These are phyloP conservation scores for Crioceris asparagi DNA, from an alignment of 2,888 invertebrate genomes.

Conservation along the genomic window DNA sequence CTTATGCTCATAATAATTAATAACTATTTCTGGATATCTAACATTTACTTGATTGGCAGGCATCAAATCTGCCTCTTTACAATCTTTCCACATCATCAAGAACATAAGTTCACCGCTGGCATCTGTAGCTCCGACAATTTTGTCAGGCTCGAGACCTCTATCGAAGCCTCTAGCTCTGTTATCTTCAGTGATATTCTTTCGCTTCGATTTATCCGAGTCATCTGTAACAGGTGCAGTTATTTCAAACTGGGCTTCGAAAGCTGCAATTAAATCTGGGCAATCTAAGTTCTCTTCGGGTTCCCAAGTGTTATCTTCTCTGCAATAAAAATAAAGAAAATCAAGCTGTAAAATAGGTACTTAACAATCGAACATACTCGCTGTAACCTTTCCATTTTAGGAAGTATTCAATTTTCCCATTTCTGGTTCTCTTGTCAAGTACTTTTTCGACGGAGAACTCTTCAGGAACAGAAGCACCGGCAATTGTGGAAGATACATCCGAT, in stretches of 20 bases:
- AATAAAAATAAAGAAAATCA: slow-evolving; percentile 12
- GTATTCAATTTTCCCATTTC: slow-evolving; percentile 60
- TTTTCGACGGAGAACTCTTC: slow-evolving; percentile 70
- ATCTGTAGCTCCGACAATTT: slow-evolving; percentile 83
- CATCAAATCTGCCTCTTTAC: slow-evolving; percentile 55
- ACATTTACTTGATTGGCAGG: slow-evolving; percentile 49
- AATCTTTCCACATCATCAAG: slow-evolving; percentile 75
- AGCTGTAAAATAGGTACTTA: slow-evolving; percentile 1
- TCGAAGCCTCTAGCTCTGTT: slow-evolving; percentile 60
- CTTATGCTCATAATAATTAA: slow-evolving; percentile 51
- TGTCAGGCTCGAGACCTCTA: slow-evolving; percentile 67
- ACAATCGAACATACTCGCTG: slow-evolving; percentile 42
- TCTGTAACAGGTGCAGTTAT: slow-evolving; percentile 20
- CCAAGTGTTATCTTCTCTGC: slow-evolving; percentile 62
- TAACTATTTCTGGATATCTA: slow-evolving; percentile 51
- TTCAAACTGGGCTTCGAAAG: slow-evolving; percentile 30
- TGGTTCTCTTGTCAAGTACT: slow-evolving; percentile 55
- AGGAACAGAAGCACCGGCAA: slow-evolving; percentile 14
- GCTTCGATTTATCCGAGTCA: slow-evolving; percentile 28
- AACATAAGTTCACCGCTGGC: slow-evolving; percentile 82
- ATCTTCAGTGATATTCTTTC: slow-evolving; percentile 36
- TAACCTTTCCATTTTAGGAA: slow-evolving; percentile 58
- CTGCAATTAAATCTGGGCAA: slow-evolving; percentile 59
- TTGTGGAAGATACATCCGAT: background rate
- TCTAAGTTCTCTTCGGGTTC: slow-evolving; percentile 72